Percentiles rank a stretch among this genome's conserved stretches.
Evolutionary conservation across 2,113 vertebrate genomes (phyloP).

Genomic region (Sylvietta virens): DNA sequence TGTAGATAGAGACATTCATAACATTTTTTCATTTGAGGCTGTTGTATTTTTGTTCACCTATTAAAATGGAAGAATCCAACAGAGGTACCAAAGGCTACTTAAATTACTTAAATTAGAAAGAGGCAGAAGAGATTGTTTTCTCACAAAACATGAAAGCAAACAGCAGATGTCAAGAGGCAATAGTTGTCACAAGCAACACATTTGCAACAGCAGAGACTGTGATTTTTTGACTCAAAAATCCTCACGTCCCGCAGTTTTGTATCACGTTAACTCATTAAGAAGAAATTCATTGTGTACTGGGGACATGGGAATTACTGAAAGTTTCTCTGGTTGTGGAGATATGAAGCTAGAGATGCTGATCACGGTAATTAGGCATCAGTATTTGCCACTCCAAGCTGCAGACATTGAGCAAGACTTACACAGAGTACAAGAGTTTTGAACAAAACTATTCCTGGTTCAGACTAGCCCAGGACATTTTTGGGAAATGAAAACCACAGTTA

Average conservation of each 20-base stretch:
- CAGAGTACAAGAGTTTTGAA: background rate
- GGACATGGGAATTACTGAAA: background rate
- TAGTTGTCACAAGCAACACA: background rate
- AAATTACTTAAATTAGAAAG: background rate
- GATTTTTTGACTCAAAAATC: background rate
- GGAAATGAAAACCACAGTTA: background rate
- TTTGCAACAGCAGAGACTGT: background rate
- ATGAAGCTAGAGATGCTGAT: background rate
- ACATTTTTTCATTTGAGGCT: background rate
- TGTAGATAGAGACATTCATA: background rate
- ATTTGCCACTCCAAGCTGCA: background rate
- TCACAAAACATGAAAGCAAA: background rate
- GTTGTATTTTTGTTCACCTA: background rate
- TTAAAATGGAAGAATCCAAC: background rate
- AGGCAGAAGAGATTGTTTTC: background rate
- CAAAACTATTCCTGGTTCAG: background rate
- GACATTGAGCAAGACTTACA: fast-evolving
- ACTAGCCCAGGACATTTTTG: background rate
- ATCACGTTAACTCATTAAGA: background rate
- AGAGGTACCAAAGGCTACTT: background rate
- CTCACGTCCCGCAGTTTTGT: background rate
- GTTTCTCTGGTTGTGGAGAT: background rate
- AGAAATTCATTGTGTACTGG: background rate
- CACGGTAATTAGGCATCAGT: background rate
- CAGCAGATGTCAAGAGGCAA: background rate